phyloP scores from a whole-genome alignment of 2,797 vertebrate genomes.

The Liparis tanakae region DNA sequence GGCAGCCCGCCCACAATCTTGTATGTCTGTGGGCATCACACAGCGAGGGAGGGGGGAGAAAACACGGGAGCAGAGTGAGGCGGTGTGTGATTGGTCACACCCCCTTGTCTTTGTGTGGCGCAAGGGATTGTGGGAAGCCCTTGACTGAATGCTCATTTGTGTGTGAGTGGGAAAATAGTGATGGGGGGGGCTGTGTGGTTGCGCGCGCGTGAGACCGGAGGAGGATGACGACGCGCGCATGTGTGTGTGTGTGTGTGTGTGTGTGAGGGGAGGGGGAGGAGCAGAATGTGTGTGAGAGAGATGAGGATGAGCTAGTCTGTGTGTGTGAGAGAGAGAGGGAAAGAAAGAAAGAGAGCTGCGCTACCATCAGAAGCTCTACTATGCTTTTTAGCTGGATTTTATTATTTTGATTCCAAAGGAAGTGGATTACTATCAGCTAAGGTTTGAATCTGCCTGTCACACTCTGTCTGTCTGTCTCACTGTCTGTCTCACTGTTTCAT shows the following conservation, averaged over 20 bases:
- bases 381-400: conserved; percentile 34
- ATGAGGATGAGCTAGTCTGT: conserved; percentile 42
- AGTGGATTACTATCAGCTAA: conserved; percentile 46
- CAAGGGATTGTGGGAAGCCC: conserved; percentile 91
- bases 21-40: conserved; percentile 87
- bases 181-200: conserved; percentile 6
- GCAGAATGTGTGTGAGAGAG: conserved; percentile 25
- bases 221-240: conserved; percentile 44
- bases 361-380: conserved; percentile 29
- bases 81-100: conserved; percentile 95
- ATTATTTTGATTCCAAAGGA: conserved; percentile 21
- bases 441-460: conserved; percentile 49
- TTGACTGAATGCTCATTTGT: conserved; percentile 90
- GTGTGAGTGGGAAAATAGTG: conserved; percentile 57
- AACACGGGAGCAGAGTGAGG: conserved; percentile 81
- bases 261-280: conserved; percentile 22
- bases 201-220: neutral
- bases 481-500: conserved; percentile 24
- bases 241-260: conserved; percentile 28
- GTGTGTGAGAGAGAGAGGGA: conserved; percentile 26
- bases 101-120: conserved; percentile 95
- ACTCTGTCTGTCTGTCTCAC: neutral
- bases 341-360: conserved; percentile 28
- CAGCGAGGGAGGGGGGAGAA: conserved; percentile 80
- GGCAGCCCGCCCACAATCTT: conserved; percentile 86